Conservation (phyloP, 2,113 vertebrate species). For the Perca flavescens region DNA sequence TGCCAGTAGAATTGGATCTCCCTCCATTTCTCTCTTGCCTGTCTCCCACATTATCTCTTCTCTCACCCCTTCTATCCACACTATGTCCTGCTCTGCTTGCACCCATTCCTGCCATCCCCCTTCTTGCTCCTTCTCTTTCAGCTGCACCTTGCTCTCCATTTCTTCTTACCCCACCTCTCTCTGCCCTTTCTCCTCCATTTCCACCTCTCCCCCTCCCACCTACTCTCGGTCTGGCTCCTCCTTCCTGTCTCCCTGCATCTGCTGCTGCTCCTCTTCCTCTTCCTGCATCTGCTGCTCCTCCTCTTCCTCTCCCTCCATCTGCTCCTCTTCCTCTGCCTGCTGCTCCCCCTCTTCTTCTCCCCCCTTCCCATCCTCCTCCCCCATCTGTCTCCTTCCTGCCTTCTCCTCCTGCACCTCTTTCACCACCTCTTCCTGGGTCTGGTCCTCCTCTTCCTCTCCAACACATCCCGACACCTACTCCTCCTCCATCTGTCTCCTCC, state of each 20-base stretch:
- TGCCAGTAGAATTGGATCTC: constrained; percentile 55
- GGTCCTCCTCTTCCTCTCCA: not conserved
- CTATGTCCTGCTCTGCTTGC: constrained; percentile 18
- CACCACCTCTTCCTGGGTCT: not conserved
- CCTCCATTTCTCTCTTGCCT: constrained; percentile 35
- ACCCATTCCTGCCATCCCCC: not conserved
- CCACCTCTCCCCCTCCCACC: constrained; percentile 10
- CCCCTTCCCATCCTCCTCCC: not conserved
- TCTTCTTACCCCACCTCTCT: constrained; percentile 24
- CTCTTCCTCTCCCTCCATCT: not conserved
- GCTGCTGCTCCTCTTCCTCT: constrained; percentile 27
- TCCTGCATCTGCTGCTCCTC: not conserved
- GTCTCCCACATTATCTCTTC: constrained; percentile 62
- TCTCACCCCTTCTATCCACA: constrained; percentile 46
- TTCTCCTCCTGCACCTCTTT: not conserved
- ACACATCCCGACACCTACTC: not conserved
- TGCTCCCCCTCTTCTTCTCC: not conserved
- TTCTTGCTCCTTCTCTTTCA: not conserved
- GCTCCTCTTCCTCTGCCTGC: not conserved
- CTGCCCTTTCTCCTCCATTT: constrained; percentile 32
- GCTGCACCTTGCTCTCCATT: not conserved
- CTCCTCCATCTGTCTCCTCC: not conserved
- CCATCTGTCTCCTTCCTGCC: not conserved
- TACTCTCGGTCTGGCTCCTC: not conserved
- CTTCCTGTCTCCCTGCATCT: constrained; percentile 16